Percentiles rank a stretch among this genome's conserved stretches.
These are phyloP conservation scores for Nycticorax nycticorax DNA, from an alignment of 2,113 vertebrate species.

Conservation along the genomic window DNA sequence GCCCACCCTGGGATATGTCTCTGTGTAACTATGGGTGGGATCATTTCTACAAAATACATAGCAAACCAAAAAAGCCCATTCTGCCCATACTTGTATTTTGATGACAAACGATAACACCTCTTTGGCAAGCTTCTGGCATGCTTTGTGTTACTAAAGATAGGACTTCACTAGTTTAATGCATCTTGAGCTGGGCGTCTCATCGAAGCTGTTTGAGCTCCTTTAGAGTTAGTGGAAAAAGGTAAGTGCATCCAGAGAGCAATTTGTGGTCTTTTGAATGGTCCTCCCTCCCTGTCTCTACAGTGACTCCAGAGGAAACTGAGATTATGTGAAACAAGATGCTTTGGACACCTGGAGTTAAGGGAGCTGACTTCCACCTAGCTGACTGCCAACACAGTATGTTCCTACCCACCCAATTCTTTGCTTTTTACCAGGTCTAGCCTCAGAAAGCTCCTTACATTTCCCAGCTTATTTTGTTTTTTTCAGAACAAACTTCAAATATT, in stretches of 20 bases:
- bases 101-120: not conserved
- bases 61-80: not conserved
- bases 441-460: not conserved
- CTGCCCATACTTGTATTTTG: not conserved
- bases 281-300: not conserved
- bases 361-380: not conserved
- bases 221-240: not conserved
- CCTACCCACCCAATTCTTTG: not conserved
- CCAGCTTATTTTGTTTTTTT: not conserved
- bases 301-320: not conserved
- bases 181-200: not conserved
- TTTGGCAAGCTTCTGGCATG: not conserved
- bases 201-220: not conserved
- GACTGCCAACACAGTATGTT: not conserved
- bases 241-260: not conserved
- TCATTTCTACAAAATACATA: not conserved
- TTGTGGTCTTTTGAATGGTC: not conserved
- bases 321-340: not conserved
- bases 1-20: not conserved
- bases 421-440: not conserved
- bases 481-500: not conserved
- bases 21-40: not conserved
- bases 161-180: not conserved
- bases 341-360: not conserved
- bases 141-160: not conserved